Conservation (phyloP, 2,113 vertebrate species). For the Mirounga angustirostris region DNA sequence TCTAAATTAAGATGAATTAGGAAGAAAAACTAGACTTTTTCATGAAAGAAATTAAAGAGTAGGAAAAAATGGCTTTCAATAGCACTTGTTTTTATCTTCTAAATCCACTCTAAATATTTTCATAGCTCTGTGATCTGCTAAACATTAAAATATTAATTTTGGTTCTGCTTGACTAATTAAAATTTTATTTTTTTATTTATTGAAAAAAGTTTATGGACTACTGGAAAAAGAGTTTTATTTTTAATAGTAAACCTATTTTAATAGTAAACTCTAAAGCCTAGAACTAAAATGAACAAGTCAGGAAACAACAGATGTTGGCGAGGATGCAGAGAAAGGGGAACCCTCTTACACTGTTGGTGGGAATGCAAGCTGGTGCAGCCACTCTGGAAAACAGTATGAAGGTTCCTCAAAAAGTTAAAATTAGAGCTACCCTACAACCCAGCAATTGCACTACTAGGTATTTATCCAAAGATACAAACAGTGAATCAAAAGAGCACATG, state of each 20-base stretch:
- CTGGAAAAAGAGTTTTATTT: constrained; percentile 5
- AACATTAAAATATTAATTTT: constrained; percentile 35
- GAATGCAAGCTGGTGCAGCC: not conserved
- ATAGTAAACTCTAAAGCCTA: too few species aligned
- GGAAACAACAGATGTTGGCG: not conserved
- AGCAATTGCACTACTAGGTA: not conserved
- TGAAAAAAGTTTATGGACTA: not conserved
- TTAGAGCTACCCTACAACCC: not conserved
- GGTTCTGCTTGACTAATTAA: not conserved
- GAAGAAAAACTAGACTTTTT: constrained; percentile 31
- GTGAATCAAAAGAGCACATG: not conserved
- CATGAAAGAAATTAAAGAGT: constrained; percentile 1
- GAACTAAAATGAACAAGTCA: not conserved
- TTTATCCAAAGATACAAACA: not conserved
- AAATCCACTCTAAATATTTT: constrained; percentile 8
- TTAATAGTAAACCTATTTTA: too few species aligned
- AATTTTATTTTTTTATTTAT: not conserved
- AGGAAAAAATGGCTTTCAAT: not conserved
- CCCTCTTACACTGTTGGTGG: not conserved
- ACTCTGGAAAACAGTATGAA: not conserved
- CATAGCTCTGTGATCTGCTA: not conserved
- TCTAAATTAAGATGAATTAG: constrained; percentile 39
- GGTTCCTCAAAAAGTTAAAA: not conserved
- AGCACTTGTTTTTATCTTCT: not conserved
- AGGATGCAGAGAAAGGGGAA: not conserved